phyloP scores from a whole-genome alignment of 2,888 invertebrate genomes.

The Caenorhabditis becei region DNA sequence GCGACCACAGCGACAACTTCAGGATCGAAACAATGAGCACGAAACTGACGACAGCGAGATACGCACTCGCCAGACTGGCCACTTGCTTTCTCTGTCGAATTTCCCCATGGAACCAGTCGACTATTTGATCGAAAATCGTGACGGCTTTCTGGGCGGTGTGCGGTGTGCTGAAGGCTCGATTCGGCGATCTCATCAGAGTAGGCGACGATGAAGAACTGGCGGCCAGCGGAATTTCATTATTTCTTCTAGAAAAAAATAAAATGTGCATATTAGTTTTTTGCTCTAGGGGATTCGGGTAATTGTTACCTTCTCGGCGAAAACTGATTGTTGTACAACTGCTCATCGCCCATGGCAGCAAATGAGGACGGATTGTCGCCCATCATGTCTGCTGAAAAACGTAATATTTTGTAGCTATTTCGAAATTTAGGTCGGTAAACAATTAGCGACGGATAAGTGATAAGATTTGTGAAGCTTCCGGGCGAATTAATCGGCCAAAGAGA shows the following conservation, averaged over 20 bases:
- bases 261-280: background rate
- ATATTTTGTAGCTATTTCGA: background rate
- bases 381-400: conserved; percentile 13
- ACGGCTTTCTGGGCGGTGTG: conserved; percentile 19
- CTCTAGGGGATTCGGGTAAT: no score
- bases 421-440: background rate
- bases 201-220: conserved; percentile 37
- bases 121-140: conserved; percentile 65
- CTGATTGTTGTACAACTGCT: conserved; percentile 28
- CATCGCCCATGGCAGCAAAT: conserved; percentile 23
- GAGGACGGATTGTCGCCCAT: conserved; percentile 33
- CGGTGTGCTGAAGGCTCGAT: conserved; percentile 30
- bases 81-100: conserved; percentile 29
- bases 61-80: conserved; percentile 19
- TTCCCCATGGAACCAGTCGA: conserved; percentile 56
- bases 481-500: no score
- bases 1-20: conserved; percentile 59
- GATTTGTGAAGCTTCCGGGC: no score
- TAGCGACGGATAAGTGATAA: background rate
- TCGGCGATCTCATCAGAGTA: conserved; percentile 18
- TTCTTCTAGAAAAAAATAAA: conserved; percentile 9
- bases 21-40: conserved; percentile 33
- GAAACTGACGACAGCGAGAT: conserved; percentile 8
- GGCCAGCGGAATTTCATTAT: background rate
- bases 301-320: conserved; percentile 22